Evolutionary conservation across 2,113 vertebrate species (phyloP), one percentile per base, ranked within the genome.

Genomic region (Austrofundulus limnaeus): DNA sequence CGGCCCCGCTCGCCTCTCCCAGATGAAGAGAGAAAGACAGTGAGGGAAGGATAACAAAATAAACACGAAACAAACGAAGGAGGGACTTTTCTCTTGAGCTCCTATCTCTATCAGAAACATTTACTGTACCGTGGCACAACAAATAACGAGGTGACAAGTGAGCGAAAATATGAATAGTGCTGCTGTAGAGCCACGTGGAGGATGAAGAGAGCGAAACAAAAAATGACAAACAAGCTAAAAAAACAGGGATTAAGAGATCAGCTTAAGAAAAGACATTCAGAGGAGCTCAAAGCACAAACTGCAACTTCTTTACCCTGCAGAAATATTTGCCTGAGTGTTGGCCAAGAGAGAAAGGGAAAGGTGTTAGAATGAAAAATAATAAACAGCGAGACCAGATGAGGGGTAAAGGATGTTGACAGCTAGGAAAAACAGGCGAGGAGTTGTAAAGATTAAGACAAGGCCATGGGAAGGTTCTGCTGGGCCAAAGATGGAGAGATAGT

Each of bases 81-180:
- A 82, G 57, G 20, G 13, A n/a, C 72, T 66, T 77, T 80, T 71
- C 58, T 58, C n/a, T 49, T 48, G 38, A 1, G 64, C 80, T 77
- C 67, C 70, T 84, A 90, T 90, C 89, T 85, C 74, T 53, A 90
- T 91, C 88, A 87, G 83, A 85, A 87, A 89, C 83, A 82, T 82
- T 81, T 88, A 87, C 82, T 88, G 81, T 87, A 88, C 82, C 87
- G 43, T 90, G 62, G 84, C 85, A 88, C 87, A 91, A 91, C 89
- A 92, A 90, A 92, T 89, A 91, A 78, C 45, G 39, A 82, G 63
- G 78, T 70, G 86, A 85, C 80, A 88, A 88, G 76, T 75, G 79
- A 84, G 85, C 62, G 75, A 78, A 90, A 90, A 75, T 71, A 73
- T 75, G 84, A 81, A 88, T 80, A 82, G 1, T 16, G 16, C 49